phyloP scores from a whole-genome alignment of 2,888 invertebrate genomes.

The Diarsia mendica region DNA sequence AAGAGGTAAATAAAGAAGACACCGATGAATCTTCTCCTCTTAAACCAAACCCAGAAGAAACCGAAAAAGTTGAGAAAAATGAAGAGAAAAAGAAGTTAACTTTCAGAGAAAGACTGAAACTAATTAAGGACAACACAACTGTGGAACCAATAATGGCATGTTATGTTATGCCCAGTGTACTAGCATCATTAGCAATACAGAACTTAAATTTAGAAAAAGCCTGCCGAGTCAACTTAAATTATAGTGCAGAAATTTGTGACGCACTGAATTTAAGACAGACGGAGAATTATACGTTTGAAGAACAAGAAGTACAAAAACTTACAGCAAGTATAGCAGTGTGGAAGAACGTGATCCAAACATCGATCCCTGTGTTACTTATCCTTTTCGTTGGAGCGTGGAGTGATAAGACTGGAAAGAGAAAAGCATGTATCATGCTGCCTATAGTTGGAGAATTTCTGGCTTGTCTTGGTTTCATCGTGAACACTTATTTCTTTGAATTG shows the following conservation, averaged over 20 bases:
- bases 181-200: conserved; percentile 94
- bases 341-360: conserved; percentile 95
- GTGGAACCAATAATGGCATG: conserved; percentile 94
- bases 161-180: conserved; percentile 91
- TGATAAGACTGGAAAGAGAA: conserved; percentile 92
- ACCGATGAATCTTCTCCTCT: conserved; percentile 76
- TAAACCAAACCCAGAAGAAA: conserved; percentile 66
- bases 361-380: conserved; percentile 95
- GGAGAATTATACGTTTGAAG: conserved; percentile 89
- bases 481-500: conserved; percentile 94
- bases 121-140: conserved; percentile 90
- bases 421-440: conserved; percentile 95
- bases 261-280: conserved; percentile 94
- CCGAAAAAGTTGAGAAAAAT: conserved; percentile 58
- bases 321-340: conserved; percentile 95
- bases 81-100: conserved; percentile 73
- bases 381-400: conserved; percentile 96
- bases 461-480: conserved; percentile 94
- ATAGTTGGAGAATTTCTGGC: conserved; percentile 95
- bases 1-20: conserved; percentile 68
- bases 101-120: conserved; percentile 77
- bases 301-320: conserved; percentile 92
- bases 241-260: conserved; percentile 93
- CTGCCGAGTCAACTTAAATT: conserved; percentile 94
- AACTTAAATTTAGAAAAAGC: conserved; percentile 94